These are phyloP conservation scores for Achroia grisella DNA, from an alignment of 1,140 invertebrate genomes.

Conservation along the genomic window DNA sequence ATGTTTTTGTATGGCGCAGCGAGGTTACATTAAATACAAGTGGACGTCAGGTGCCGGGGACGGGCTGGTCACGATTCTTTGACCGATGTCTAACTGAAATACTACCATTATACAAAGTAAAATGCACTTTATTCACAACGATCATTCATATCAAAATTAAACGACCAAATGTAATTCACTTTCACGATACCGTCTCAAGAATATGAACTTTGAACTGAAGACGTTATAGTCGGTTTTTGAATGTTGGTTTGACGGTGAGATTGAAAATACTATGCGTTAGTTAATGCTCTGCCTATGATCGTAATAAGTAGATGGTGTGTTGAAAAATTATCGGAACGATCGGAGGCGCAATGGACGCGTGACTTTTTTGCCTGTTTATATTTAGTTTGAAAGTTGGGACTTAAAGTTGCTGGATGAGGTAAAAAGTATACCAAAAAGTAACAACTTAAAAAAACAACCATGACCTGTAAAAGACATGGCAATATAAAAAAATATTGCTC, in stretches of 20 bases:
- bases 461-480: too few species aligned
- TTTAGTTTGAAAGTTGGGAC: slow-evolving; percentile 39
- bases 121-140: too few species aligned
- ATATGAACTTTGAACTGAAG: not conserved
- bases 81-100: slow-evolving; percentile 64
- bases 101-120: slow-evolving; percentile 22
- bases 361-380: slow-evolving; percentile 69
- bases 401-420: slow-evolving; percentile 29
- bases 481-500: too few species aligned
- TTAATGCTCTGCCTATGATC: slow-evolving; percentile 70
- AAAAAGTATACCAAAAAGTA: too few species aligned
- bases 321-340: slow-evolving; percentile 72
- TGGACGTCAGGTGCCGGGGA: slow-evolving; percentile 61
- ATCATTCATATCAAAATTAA: too few species aligned
- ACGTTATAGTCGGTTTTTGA: slow-evolving; percentile 21
- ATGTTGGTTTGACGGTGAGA: slow-evolving; percentile 10
- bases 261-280: slow-evolving; percentile 50
- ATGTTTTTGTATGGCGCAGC: slow-evolving; percentile 34
- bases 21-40: slow-evolving; percentile 52
- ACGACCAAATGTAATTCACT: too few species aligned
- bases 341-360: slow-evolving; percentile 68
- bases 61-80: slow-evolving; percentile 64
- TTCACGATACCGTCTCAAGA: too few species aligned
- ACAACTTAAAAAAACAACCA: too few species aligned
- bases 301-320: slow-evolving; percentile 73